Evolutionary conservation across 2,888 invertebrate genomes (phyloP).

Genomic region (Ophion costatus): DNA sequence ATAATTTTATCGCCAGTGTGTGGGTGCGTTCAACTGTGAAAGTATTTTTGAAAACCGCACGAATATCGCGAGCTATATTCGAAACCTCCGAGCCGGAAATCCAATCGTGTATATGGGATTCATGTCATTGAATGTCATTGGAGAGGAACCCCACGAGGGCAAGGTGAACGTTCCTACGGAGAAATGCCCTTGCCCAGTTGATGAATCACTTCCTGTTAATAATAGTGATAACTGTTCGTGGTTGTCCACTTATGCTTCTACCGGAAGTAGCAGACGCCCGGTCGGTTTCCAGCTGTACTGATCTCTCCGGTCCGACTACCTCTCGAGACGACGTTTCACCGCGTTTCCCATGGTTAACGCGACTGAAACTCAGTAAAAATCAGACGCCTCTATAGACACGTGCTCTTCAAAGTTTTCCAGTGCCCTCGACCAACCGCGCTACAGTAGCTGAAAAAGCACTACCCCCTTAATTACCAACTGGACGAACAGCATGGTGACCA

Average conservation of each 20-base stretch:
- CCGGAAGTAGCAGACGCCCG: background rate
- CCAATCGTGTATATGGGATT: background rate
- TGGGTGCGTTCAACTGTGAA: background rate
- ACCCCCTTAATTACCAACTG: too few species aligned
- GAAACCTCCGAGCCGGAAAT: background rate
- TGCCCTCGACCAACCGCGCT: too few species aligned
- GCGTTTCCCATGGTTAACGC: too few species aligned
- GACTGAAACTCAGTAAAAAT: too few species aligned
- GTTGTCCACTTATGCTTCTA: background rate
- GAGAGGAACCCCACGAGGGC: background rate
- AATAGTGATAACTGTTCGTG: background rate
- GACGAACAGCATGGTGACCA: too few species aligned
- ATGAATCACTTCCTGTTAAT: background rate
- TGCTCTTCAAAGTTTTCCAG: too few species aligned
- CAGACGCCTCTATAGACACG: too few species aligned
- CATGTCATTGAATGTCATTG: background rate
- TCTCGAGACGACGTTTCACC: too few species aligned
- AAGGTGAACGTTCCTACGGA: background rate
- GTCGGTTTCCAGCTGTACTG: too few species aligned
- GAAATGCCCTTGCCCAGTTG: background rate
- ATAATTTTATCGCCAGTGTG: constrained; percentile 3
- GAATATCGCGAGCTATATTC: background rate
- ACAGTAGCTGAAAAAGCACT: too few species aligned
- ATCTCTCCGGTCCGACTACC: too few species aligned
- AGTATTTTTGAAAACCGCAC: background rate